A percentile compares a stretch with the other conserved stretches of the same genome.
Evolutionary conservation across 2,113 vertebrate genomes (phyloP).

Genomic region (Microtus oregoni): DNA sequence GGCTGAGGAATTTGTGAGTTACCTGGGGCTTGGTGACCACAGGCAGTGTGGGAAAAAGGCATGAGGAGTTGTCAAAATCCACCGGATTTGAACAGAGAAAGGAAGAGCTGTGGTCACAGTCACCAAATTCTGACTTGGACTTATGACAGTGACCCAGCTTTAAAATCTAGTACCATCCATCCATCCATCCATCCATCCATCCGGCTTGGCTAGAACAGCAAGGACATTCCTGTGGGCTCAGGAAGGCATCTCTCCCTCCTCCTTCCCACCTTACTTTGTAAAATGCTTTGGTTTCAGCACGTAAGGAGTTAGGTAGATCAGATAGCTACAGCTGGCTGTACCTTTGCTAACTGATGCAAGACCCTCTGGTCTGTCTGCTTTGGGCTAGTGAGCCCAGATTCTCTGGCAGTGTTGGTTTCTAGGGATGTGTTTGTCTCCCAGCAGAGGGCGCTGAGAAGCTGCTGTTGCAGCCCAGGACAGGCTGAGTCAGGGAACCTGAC

Average conservation of each 20-base stretch:
- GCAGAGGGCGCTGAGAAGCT: slow-evolving; percentile 73
- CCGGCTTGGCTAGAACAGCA: background rate
- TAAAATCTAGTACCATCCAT: too few relatives aligned
- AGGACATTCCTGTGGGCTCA: background rate
- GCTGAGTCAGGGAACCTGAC: background rate
- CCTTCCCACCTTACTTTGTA: background rate
- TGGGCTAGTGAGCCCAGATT: background rate
- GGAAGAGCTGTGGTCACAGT: background rate
- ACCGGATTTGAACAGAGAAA: background rate
- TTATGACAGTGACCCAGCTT: background rate
- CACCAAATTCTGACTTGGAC: background rate
- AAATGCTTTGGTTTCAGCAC: background rate
- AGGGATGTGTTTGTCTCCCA: slow-evolving; percentile 18
- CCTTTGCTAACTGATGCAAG: background rate
- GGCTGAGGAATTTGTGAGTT: background rate
- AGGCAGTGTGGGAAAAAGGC: background rate
- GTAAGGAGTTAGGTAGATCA: background rate
- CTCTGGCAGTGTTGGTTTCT: background rate
- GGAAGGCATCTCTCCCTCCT: background rate
- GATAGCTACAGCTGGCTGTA: background rate
- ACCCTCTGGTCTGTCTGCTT: background rate
- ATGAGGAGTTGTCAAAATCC: background rate
- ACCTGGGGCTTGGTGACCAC: background rate
- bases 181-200: background rate
- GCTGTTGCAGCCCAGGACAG: background rate